Evolutionary conservation across 2,797 vertebrate genomes (phyloP).

Genomic region (Eupleurogrammus muticus): DNA sequence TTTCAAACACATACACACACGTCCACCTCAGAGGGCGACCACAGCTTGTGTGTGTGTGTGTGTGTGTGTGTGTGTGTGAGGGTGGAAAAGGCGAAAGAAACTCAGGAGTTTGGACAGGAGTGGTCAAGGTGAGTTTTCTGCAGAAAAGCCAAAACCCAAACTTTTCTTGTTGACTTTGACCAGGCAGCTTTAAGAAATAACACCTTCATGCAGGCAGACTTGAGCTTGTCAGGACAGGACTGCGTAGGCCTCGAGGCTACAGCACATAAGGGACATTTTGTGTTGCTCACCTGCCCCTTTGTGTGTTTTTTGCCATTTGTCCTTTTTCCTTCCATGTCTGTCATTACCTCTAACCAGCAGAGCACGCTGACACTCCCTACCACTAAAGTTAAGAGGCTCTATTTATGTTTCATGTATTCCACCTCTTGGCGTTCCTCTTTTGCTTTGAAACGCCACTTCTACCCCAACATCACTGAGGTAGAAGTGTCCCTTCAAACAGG

Average conservation of each 20-base stretch:
- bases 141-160: not conserved
- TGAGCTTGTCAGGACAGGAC: conserved; percentile 50
- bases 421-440: conserved; percentile 46
- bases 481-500: not conserved
- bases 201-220: conserved; percentile 15
- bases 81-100: not conserved
- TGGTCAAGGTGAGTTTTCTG: conserved; percentile 56
- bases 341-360: conserved; percentile 8
- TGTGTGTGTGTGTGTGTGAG: too few species aligned
- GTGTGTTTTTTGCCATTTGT: conserved; percentile 13
- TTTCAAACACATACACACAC: conserved; percentile 32
- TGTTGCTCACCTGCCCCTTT: conserved; percentile 45
- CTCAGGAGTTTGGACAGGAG: not conserved
- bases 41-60: not conserved
- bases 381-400: conserved; percentile 39
- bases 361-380: conserved; percentile 54
- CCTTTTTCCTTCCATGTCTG: conserved; percentile 27
- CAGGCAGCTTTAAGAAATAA: not conserved
- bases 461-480: not conserved
- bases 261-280: conserved; percentile 9
- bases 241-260: conserved; percentile 40
- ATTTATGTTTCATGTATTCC: conserved; percentile 47
- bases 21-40: not conserved
- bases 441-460: conserved; percentile 28
- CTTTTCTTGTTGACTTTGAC: conserved; percentile 2